These are phyloP conservation scores for Drosophila mimica DNA, from an alignment of 2,888 invertebrate species.

Conservation along the genomic window DNA sequence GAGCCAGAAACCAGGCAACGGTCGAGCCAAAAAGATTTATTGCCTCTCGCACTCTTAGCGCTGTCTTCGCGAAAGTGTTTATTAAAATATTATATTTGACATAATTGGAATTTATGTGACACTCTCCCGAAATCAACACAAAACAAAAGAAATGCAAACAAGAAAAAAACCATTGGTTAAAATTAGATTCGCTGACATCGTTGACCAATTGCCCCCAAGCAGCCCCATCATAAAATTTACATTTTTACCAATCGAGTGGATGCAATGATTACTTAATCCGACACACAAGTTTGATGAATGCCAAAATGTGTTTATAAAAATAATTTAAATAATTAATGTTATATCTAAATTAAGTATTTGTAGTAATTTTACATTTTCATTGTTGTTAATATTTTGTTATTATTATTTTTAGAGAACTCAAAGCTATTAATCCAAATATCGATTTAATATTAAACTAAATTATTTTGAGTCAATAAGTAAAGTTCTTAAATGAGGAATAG, in stretches of 20 bases:
- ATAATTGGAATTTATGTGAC: slow-evolving; percentile 83
- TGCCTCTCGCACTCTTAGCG: slow-evolving; percentile 46
- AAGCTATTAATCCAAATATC: not conserved
- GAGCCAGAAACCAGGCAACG: slow-evolving; percentile 17
- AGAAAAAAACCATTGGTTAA: slow-evolving; percentile 9
- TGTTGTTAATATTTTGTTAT: not conserved
- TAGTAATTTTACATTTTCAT: not conserved
- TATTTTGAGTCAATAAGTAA: not conserved
- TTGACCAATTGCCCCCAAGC: not conserved
- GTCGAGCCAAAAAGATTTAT: slow-evolving; percentile 69
- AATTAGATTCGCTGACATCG: slow-evolving; percentile 3
- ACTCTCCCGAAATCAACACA: slow-evolving; percentile 17
- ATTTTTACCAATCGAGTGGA: not conserved
- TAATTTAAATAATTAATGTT: not conserved
- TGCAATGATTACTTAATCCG: not conserved
- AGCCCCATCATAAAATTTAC: not conserved
- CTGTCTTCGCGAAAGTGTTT: slow-evolving; percentile 77
- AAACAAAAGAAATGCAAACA: slow-evolving; percentile 1
- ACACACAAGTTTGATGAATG: not conserved
- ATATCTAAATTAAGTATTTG: not conserved
- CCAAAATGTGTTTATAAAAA: not conserved
- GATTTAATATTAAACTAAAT: not conserved
- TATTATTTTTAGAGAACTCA: not conserved
- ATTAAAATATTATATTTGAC: slow-evolving; percentile 84
- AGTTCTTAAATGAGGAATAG: not conserved